These are phyloP conservation scores for Nipponacmea schrenckii DNA, from an alignment of 2,888 invertebrate genomes.

Conservation along the genomic window DNA sequence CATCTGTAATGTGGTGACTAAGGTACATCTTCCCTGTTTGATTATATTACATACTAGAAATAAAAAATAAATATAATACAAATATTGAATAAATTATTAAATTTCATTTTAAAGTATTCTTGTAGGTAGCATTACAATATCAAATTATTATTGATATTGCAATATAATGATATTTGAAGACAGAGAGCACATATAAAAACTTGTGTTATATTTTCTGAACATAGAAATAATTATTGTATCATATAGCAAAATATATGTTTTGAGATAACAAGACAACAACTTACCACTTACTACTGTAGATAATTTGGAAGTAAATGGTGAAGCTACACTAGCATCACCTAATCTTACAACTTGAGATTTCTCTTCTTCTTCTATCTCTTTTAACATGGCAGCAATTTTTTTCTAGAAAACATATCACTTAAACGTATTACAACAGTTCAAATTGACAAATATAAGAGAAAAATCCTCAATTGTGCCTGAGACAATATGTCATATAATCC, in stretches of 20 bases:
- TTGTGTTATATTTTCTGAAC: no score
- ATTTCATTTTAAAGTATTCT: no score
- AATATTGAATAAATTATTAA: no score
- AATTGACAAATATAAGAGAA: not conserved
- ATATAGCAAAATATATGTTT: not conserved
- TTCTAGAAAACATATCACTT: constrained; percentile 42
- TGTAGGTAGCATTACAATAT: no score
- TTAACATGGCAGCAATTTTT: constrained; percentile 54
- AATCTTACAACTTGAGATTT: constrained; percentile 89
- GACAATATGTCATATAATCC: no score
- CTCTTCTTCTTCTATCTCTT: constrained; percentile 72
- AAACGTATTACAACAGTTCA: not conserved
- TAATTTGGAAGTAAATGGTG: constrained; percentile 97
- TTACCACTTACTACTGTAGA: constrained; percentile 76
- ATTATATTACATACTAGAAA: constrained; percentile 95
- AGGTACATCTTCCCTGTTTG: constrained; percentile 98
- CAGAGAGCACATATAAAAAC: no score
- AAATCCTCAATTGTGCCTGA: no score
- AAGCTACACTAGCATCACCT: constrained; percentile 98
- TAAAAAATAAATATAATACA: not conserved
- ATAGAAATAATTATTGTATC: no score
- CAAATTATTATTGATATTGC: no score
- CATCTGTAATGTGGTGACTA: constrained; percentile 99
- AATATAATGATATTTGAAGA: no score
- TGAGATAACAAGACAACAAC: constrained; percentile 27